Conservation (phyloP, 2,797 vertebrate species). For the Rhynchonycteris naso region DNA sequence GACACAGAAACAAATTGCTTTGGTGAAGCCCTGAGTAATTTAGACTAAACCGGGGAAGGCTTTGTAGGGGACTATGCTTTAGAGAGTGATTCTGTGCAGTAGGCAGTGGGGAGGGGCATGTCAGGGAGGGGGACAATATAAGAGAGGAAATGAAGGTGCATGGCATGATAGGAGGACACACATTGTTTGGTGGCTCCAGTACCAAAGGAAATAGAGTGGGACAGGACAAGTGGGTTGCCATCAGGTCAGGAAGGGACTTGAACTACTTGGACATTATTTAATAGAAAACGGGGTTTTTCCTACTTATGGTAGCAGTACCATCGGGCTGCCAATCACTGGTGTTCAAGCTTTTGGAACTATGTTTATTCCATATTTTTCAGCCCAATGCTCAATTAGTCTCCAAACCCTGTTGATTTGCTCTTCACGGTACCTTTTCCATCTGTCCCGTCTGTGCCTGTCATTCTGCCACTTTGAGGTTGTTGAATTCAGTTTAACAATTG, state of each 20-base stretch:
- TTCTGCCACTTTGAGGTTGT: slow-evolving; percentile 68
- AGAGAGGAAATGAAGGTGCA: fast-evolving
- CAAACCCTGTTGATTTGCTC: slow-evolving; percentile 73
- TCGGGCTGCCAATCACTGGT: not conserved
- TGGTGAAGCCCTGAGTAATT: not conserved
- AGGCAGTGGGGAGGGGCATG: not conserved
- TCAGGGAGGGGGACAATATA: not conserved
- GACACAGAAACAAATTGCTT: not conserved
- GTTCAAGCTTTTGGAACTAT: slow-evolving; percentile 65
- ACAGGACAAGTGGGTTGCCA: not conserved
- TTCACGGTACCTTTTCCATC: slow-evolving; percentile 74
- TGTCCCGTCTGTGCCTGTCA: slow-evolving; percentile 80
- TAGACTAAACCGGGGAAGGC: not conserved
- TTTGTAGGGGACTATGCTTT: not conserved
- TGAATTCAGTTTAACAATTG: slow-evolving; percentile 60
- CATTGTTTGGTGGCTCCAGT: not conserved
- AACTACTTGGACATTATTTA: not conserved
- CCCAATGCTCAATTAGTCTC: slow-evolving; percentile 74
- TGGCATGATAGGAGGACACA: fast-evolving
- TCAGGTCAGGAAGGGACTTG: not conserved
- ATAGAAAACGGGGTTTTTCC: not conserved
- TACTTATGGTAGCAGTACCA: not conserved
- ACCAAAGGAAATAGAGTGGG: not conserved
- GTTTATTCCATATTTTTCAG: slow-evolving; percentile 63
- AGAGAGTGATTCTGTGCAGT: not conserved